Evolutionary conservation across 2,113 vertebrate species (phyloP).

Genomic region (Pongo abelii): DNA sequence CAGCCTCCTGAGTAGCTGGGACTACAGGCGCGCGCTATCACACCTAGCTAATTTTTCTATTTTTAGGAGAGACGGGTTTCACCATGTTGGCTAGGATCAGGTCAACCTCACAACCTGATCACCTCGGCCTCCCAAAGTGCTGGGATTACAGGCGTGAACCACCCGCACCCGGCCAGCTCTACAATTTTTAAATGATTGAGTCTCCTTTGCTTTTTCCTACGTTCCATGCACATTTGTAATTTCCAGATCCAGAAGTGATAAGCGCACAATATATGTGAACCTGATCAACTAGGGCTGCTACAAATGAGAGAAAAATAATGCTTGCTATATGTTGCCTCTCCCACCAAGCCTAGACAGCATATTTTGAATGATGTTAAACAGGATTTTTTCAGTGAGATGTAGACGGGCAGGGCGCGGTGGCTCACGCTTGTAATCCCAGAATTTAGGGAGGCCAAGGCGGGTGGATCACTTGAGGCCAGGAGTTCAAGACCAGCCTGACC

Average conservation of each 20-base stretch:
- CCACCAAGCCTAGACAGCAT: neutral
- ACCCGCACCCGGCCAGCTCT: neutral
- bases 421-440: too few species aligned
- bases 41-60: too few species aligned
- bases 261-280: neutral
- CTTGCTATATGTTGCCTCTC: neutral
- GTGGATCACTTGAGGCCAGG: too few species aligned
- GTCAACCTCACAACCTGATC: too few species aligned
- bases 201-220: neutral
- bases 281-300: neutral
- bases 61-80: too few species aligned
- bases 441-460: too few species aligned
- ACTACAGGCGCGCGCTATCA: too few species aligned
- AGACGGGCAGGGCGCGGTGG: neutral
- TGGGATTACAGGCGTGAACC: too few species aligned
- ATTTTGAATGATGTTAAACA: neutral
- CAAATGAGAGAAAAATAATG: constrained; percentile 38
- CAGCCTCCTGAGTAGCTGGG: too few species aligned
- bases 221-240: neutral
- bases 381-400: neutral
- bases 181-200: neutral
- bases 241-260: neutral
- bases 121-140: too few species aligned
- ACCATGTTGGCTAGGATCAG: too few species aligned
- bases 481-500: too few species aligned